Base-by-base conservation (phyloP, 2,113 vertebrate genomes). In the Jacana jacana region DNA sequence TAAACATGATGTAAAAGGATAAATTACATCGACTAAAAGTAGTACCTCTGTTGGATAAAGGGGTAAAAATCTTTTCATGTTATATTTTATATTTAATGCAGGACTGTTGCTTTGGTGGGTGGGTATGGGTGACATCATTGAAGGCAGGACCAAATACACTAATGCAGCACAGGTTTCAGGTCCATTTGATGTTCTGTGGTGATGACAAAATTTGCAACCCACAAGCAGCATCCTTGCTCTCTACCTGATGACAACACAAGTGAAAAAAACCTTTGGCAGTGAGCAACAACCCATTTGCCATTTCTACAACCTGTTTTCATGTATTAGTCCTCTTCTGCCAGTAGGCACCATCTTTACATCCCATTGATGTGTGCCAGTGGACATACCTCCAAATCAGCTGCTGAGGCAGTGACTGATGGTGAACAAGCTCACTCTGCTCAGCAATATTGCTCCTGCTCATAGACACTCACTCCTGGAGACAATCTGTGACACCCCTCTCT, bases 321-420 rank as follows among this genome's bases (percentile, higher is more conserved):
- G 23, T 22, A 27, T 77, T 63, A 71, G 17, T 18, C 51, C 19
- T 55, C 25, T 33, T 81, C 25, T 89, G 40, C 64, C 49, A 40
- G 46, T 37, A 75, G 46, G 30, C 15, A 40, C 24, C 40, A 66
- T 31, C 46, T 42, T 51, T 70, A 7, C 20, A 19, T 37, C 40
- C 46, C 2, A 1, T 14, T 1, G 8, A 10, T 17, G 42, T 31
- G 40, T 54, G 44, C 22, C 42, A 1, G 0, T 12, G 42, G 0
- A 13, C 20, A 1, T 28, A 40, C 28, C 20, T 57, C 30, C 84
- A 60, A 51, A 35, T 37, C 66, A 23, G 33, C 68, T 51, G 18
- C 37, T 0, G 0, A 44, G 48, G 37, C 81, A 68, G 48, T 39
- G 82, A 22, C 58, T 64, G 58, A 46, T 33, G 37, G 17, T 24